Evolutionary conservation across 2,888 invertebrate species (phyloP).

Genomic region (Malthinus seriepunctatus): DNA sequence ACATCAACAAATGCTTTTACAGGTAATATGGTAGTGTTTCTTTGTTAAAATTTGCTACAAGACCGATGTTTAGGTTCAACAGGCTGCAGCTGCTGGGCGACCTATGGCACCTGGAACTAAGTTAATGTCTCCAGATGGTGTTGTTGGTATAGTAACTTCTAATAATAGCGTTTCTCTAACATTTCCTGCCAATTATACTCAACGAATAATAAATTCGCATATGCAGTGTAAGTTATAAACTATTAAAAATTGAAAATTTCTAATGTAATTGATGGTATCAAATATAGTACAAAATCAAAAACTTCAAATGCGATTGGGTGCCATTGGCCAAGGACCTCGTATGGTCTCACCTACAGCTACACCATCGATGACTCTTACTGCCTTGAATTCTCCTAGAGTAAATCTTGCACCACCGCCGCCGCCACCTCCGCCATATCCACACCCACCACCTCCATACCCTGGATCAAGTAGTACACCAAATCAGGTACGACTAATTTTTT

Average conservation of each 20-base stretch:
- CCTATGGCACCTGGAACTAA: conserved; percentile 61
- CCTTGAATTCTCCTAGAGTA: conserved; percentile 34
- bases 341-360: conserved; percentile 33
- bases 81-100: conserved; percentile 64
- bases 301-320: conserved; percentile 50
- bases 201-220: conserved; percentile 44
- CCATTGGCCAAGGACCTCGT: conserved; percentile 37
- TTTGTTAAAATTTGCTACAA: conserved; percentile 7
- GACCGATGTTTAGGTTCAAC: conserved; percentile 61
- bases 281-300: conserved; percentile 51
- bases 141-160: conserved; percentile 67
- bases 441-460: conserved; percentile 12
- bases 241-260: neutral
- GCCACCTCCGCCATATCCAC: conserved; percentile 69
- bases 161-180: conserved; percentile 64
- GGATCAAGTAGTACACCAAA: conserved; percentile 6
- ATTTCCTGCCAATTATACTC: conserved; percentile 56
- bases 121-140: conserved; percentile 63
- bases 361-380: conserved; percentile 27
- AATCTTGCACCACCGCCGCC: conserved; percentile 49
- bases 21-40: conserved; percentile 42
- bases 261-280: neutral
- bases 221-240: conserved; percentile 43
- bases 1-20: conserved; percentile 61
- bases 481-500: conserved; percentile 14